Base-by-base conservation (phyloP, 2,797 vertebrate genomes). In the Myripristis jacobus region DNA sequence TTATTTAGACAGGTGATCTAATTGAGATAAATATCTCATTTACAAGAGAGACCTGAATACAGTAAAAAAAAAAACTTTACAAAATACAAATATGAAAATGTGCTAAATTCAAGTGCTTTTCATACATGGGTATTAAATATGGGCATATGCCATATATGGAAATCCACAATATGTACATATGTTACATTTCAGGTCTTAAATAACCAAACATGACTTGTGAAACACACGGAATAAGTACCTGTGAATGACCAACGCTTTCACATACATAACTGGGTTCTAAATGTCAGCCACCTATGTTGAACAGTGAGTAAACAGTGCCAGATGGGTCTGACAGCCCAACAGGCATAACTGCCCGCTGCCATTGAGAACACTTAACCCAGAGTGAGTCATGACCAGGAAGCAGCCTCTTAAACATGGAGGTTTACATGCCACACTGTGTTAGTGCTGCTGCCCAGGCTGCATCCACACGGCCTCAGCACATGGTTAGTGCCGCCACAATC, bases 391-490 rank as follows among this genome's bases (percentile, higher is more conserved):
- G 83, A 84, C 74, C 52, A 76, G 87, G 87, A 89, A 89, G 79
- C 66, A 63, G 60, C 53, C 80, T 72, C 66, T 87, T 85, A 80
- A 86, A 89, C 81, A 86, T 75, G 73, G 38, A 81, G 84, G 86
- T 88, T 86, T 90, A 82, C 80, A 66, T 70, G 81, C 72, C 87
- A 82, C 80, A 80, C 62, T 73, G 73, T 55, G 73, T 90, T 88
- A 83, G 69, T 46, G 46, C 73, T 74, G 47, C 69, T 75, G 61
- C 41, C 59, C 31, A 72, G 69, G 46, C 77, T 61, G 59, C 63
- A 55, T 72, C 51, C 47, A 46, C 70, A 62, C 64, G 66, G 68
- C 70, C 69, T 38, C 5, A 56, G 79, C 78, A 82, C 81, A 80
- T 63, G 64, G 84, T 79, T 36, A 36, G 66, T 74, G 68, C 51